Conservation (phyloP, 2,797 vertebrate genomes). For the Bradypus variegatus region DNA sequence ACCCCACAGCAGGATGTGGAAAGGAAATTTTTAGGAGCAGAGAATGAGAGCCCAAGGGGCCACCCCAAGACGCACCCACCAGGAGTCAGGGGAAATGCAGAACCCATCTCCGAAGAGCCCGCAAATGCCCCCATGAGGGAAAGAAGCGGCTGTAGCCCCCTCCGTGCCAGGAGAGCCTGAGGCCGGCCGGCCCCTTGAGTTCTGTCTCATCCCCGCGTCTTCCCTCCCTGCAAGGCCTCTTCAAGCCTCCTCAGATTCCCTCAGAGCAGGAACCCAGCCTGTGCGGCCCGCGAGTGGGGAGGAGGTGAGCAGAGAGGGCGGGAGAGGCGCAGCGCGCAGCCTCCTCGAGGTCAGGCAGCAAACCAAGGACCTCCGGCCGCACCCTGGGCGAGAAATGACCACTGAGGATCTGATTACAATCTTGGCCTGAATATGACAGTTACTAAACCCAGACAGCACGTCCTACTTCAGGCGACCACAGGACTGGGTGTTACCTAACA, state of each 20-base stretch:
- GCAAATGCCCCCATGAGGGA: accelerated
- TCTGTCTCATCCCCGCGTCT: background rate
- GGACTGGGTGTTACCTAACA: background rate
- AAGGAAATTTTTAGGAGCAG: background rate
- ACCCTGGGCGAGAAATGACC: background rate
- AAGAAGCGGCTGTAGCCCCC: background rate
- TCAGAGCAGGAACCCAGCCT: background rate
- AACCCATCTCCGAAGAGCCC: no score
- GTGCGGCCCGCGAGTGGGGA: background rate
- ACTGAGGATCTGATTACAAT: background rate
- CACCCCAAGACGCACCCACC: accelerated
- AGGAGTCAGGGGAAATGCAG: no score
- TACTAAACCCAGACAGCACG: background rate
- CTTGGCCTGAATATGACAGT: background rate
- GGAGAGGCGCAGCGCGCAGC: background rate
- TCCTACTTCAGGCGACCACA: background rate
- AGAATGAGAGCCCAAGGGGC: no score
- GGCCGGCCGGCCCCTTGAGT: background rate
- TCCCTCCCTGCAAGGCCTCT: background rate
- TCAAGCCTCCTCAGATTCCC: background rate
- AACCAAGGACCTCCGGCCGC: background rate
- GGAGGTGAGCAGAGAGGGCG: background rate
- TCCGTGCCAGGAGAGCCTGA: background rate
- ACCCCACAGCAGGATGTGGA: background rate
- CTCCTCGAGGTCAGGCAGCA: no score